These are phyloP conservation scores for Ormia ochracea DNA, from an alignment of 2,888 invertebrate species.

Conservation along the genomic window DNA sequence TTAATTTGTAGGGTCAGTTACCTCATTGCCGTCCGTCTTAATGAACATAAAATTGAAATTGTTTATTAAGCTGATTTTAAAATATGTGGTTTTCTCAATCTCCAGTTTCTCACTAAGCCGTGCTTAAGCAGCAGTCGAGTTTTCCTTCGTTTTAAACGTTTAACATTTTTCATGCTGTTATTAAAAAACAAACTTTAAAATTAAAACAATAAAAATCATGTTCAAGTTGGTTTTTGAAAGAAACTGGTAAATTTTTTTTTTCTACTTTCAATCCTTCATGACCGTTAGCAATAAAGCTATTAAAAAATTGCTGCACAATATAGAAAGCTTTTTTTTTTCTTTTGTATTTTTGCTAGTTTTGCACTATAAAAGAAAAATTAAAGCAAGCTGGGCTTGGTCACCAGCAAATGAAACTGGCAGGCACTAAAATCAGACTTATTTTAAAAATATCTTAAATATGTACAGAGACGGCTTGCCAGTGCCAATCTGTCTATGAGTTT, in stretches of 20 bases:
- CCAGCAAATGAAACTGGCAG: background rate
- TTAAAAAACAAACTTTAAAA: background rate
- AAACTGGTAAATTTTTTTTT: conserved; percentile 21
- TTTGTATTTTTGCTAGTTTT: background rate
- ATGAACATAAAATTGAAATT: conserved; percentile 7
- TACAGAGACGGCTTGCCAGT: conserved; percentile 12
- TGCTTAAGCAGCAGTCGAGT: conserved; percentile 7
- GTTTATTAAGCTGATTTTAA: conserved; percentile 1
- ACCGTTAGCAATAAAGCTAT: conserved; percentile 64
- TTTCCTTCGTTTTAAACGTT: conserved; percentile 20
- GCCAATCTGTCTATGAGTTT: conserved; percentile 43
- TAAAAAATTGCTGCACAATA: conserved; percentile 64
- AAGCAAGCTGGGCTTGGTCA: conserved; percentile 54
- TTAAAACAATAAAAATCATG: conserved; percentile 32
- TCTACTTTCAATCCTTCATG: conserved; percentile 41
- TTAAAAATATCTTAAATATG: conserved; percentile 6
- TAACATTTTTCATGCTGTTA: conserved; percentile 40
- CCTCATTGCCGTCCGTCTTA: background rate
- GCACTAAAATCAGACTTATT: background rate
- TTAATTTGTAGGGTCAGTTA: conserved; percentile 27
- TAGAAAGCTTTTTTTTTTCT: background rate
- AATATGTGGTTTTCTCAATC: background rate
- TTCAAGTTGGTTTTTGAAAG: conserved; percentile 13
- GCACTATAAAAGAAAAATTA: conserved; percentile 21
- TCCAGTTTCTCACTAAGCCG: conserved; percentile 11